Conservation (phyloP, 2,888 invertebrate species). For the Steinernema scapterisci region DNA sequence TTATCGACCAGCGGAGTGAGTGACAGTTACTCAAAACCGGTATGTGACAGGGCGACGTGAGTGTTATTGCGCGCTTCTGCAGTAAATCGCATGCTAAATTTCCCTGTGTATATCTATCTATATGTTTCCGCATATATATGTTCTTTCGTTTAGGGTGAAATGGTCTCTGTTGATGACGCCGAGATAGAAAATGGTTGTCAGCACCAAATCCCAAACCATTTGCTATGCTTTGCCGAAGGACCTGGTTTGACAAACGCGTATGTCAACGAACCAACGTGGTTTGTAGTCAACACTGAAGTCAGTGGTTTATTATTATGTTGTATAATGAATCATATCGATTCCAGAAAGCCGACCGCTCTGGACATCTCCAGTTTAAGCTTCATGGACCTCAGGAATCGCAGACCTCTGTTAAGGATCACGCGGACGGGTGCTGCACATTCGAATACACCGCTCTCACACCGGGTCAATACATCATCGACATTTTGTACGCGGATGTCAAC, state of each 20-base stretch:
- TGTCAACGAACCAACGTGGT: slow-evolving; percentile 44
- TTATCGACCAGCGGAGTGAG: slow-evolving; percentile 18
- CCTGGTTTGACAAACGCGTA: slow-evolving; percentile 40
- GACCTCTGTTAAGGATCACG: slow-evolving; percentile 29
- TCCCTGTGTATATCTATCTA: not conserved
- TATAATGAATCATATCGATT: not conserved
- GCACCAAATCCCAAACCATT: not conserved
- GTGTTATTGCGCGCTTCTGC: slow-evolving; percentile 25
- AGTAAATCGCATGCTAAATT: not conserved
- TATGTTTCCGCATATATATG: not conserved
- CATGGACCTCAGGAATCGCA: slow-evolving; percentile 5
- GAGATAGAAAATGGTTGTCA: not conserved
- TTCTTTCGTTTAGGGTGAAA: slow-evolving; percentile 16
- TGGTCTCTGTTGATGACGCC: not conserved
- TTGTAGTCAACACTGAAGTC: slow-evolving; percentile 47
- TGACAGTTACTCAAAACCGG: slow-evolving; percentile 33
- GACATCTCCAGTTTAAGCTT: not conserved
- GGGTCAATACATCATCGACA: slow-evolving; percentile 24
- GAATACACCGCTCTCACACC: slow-evolving; percentile 10
- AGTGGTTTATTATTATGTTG: not conserved
- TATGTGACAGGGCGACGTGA: slow-evolving; percentile 2
- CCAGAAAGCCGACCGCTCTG: not conserved
- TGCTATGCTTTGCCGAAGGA: slow-evolving; percentile 39
- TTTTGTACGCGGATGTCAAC: slow-evolving; percentile 22
- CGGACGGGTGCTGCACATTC: slow-evolving; percentile 22